phyloP scores from a whole-genome alignment of 2,888 invertebrate species.

The Bimastos eiseni region DNA sequence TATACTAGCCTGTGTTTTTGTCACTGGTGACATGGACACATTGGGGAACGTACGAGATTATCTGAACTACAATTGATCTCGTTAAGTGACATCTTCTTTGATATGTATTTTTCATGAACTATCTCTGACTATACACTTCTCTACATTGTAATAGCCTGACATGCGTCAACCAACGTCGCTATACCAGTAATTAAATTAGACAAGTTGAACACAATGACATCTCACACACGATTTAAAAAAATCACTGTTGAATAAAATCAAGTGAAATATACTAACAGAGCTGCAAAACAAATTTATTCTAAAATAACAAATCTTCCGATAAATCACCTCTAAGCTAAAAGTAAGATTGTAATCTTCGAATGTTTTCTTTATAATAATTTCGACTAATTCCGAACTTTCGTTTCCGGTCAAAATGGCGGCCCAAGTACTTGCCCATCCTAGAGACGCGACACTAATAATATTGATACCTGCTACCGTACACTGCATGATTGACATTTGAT shows the following conservation, averaged over 20 bases:
- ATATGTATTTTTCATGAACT: not conserved
- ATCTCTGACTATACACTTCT: not conserved
- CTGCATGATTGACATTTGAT: too few species aligned
- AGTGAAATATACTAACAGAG: conserved; percentile 13
- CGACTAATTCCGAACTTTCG: not conserved
- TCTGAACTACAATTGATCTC: not conserved
- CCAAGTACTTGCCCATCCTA: not conserved
- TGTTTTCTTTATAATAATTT: not conserved
- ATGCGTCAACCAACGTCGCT: not conserved
- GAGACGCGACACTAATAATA: not conserved
- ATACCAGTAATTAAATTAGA: not conserved
- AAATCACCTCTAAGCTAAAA: conserved; percentile 13
- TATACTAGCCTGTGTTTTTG: not conserved
- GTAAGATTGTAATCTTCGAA: conserved; percentile 13
- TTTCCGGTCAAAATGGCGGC: conserved; percentile 23
- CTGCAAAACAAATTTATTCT: not conserved
- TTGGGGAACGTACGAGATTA: not conserved
- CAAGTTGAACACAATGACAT: conserved; percentile 6
- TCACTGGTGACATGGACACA: not conserved
- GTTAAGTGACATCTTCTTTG: not conserved
- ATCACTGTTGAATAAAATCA: not conserved
- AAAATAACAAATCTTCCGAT: conserved; percentile 13
- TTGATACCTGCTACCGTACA: not conserved
- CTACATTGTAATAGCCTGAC: not conserved
- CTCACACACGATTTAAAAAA: not conserved